Conservation (phyloP, 1,140 invertebrate genomes). For the Hydropsyche tenuis region DNA sequence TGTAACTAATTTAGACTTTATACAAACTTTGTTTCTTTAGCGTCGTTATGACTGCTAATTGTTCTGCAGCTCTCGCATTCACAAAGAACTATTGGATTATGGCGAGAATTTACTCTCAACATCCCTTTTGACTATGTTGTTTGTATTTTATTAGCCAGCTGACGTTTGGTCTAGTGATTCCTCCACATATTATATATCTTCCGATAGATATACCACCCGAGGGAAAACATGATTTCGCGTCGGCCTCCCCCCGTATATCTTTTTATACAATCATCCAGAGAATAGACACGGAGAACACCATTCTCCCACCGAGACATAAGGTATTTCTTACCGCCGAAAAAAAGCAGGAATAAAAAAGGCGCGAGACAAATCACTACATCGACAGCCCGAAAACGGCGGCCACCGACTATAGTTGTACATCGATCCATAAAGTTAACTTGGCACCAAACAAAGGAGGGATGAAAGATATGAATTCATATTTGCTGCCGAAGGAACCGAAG, state of each 20-base stretch:
- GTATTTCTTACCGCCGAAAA: background rate
- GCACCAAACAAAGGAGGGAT: slow-evolving; percentile 33
- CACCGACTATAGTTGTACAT: slow-evolving; percentile 3
- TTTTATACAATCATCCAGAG: background rate
- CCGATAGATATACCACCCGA: background rate
- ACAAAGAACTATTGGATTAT: too few relatives aligned
- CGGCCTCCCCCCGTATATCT: background rate
- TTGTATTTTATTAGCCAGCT: background rate
- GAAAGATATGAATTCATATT: slow-evolving; percentile 37
- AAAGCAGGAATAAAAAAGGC: background rate
- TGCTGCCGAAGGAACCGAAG: background rate
- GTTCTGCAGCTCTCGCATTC: too few relatives aligned
- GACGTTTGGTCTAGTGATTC: background rate
- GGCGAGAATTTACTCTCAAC: too few relatives aligned
- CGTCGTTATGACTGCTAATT: too few relatives aligned
- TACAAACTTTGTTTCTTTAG: too few relatives aligned
- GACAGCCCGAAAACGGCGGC: background rate
- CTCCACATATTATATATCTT: background rate
- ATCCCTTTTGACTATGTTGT: too few relatives aligned
- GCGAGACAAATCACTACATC: slow-evolving; percentile 34
- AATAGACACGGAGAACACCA: background rate
- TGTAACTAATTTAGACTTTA: too few relatives aligned
- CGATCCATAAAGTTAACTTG: slow-evolving; percentile 38
- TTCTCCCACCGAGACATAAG: background rate
- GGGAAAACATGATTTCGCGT: slow-evolving; percentile 22